A percentile compares a stretch with the other conserved stretches of the same genome.
Evolutionary conservation across 2,113 vertebrate genomes (phyloP).

Genomic region (Bubo bubo): DNA sequence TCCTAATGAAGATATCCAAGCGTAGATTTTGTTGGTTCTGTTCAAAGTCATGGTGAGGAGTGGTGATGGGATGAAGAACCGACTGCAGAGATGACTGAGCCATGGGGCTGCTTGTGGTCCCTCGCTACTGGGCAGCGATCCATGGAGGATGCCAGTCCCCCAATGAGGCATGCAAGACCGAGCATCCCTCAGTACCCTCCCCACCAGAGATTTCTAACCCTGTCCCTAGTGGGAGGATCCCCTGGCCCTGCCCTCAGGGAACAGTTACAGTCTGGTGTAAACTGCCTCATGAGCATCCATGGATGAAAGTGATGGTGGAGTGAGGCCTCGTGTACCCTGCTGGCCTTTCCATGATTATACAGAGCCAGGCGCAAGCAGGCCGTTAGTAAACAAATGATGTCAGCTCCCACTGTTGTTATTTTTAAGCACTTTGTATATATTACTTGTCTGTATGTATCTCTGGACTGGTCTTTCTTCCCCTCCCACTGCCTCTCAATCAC

Average conservation of each 20-base stretch:
- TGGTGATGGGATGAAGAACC: background rate
- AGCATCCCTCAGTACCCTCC: background rate
- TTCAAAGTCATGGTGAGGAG: background rate
- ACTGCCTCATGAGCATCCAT: background rate
- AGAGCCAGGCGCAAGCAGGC: background rate
- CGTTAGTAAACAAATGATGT: background rate
- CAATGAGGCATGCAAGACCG: rapidly evolving
- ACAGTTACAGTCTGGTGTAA: background rate
- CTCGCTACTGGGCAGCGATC: rapidly evolving
- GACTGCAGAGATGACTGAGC: background rate
- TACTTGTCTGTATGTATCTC: background rate
- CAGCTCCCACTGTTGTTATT: slow-evolving; percentile 5
- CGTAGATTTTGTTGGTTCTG: background rate
- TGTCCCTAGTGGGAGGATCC: background rate
- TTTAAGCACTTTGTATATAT: slow-evolving; percentile 53
- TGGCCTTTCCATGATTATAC: background rate
- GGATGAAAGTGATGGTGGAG: background rate
- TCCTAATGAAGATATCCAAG: background rate
- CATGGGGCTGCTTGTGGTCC: background rate
- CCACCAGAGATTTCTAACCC: background rate
- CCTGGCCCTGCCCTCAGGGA: background rate
- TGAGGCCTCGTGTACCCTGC: background rate
- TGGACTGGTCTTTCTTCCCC: background rate
- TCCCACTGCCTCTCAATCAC: background rate
- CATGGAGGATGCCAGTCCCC: background rate